Base-by-base conservation (phyloP, 37 sponge, comb jelly and placozoan genomes). In the Theonella swinhoei region DNA sequence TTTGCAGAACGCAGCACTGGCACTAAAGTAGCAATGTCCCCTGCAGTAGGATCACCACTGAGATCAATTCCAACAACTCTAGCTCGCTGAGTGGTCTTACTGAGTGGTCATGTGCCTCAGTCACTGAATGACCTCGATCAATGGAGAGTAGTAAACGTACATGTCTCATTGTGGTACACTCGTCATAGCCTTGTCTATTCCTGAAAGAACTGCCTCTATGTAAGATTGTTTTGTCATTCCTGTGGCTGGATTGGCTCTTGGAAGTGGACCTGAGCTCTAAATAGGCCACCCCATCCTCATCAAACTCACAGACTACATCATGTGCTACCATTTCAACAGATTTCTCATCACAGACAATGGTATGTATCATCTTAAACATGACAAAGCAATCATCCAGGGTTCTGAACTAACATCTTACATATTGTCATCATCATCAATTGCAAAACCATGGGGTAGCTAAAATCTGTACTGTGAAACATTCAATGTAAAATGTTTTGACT, bases 191-290 rank as follows among this genome's bases (percentile, higher is more conserved):
- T 65, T 25, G 30, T 86, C 59, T 40, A 93, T 79, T 22, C 93
- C 93, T 39, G 35, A 36, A 37, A 88, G 29, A 9, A 94, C 78
- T 42, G 89, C 85, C 9, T 74, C 75, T 61, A 94, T 23, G 54
- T 94, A 94, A 0, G 78, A 64, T 8, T 36, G 28, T 58, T 90
- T 88, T 3, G 89, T 88, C 92, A 94, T 91, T 1, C 94, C 91
- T 61, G 74, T 73, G 5, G 63, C 33, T 20, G 83, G 62, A 64
- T 88, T 85, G 32, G 87, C 78, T 40, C 89, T 75, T 29, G 92
- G 89, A n/a, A 34, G 95, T 94, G 17, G 92, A 89, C 59, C 95
- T 87, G 34, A 94, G 82, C 83, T 94, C 95, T 39, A 94, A 71
- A 76, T 94, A 94, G 11, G 78, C 68, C 23, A 94, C 92, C 47